Evolutionary conservation across 2,113 vertebrate genomes (phyloP).

Genomic region (Psephotus haematonotus): DNA sequence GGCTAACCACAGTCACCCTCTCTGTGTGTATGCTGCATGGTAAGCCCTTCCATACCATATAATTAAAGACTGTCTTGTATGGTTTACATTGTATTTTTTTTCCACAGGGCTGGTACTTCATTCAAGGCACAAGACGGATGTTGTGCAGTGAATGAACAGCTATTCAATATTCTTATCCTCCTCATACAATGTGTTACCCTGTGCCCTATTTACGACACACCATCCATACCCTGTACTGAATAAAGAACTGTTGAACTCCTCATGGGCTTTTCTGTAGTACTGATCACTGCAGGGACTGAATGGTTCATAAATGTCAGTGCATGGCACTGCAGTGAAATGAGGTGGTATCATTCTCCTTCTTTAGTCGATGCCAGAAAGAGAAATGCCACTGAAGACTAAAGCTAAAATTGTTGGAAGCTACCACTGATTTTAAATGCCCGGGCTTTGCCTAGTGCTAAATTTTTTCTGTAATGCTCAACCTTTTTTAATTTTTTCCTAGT

Average conservation of each 20-base stretch:
- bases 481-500: neutral
- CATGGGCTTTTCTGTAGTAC: neutral
- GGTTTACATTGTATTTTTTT: constrained; percentile 58
- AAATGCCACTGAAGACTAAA: neutral
- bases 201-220: constrained; percentile 7
- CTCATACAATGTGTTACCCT: constrained; percentile 58
- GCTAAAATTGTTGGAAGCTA: neutral
- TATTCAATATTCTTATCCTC: constrained; percentile 57
- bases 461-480: neutral
- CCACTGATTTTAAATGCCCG: neutral
- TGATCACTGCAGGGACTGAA: neutral
- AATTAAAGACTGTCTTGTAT: constrained; percentile 43
- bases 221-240: neutral
- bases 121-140: constrained; percentile 46
- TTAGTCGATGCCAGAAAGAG: neutral
- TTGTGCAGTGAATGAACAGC: constrained; percentile 54
- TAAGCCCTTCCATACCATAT: neutral
- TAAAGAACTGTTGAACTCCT: constrained; percentile 35
- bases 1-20: neutral
- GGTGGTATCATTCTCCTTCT: neutral
- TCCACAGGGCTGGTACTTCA: constrained; percentile 18
- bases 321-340: neutral
- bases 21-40: neutral
- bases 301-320: neutral
- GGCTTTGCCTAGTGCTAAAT: neutral